A percentile compares a stretch with the other conserved stretches of the same genome.
Conservation (phyloP, 2,113 vertebrate species). For the Blennius ocellaris region DNA sequence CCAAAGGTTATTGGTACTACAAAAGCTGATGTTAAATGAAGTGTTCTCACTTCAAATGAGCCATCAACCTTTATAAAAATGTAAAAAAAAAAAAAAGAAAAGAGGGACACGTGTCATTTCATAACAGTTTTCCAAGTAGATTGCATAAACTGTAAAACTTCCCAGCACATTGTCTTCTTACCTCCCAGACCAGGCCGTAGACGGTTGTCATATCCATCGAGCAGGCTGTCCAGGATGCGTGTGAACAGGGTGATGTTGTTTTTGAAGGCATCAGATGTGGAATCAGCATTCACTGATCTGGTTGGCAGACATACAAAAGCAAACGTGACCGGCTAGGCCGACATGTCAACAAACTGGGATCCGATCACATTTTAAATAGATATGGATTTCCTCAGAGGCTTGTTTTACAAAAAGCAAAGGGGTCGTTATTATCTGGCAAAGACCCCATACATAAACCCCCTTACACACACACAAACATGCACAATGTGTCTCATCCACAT, state of each 20-base stretch:
- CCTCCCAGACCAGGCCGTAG: slow-evolving; percentile 98
- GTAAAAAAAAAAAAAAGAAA: background rate
- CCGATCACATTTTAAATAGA: slow-evolving; percentile 17
- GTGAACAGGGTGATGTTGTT: slow-evolving; percentile 99
- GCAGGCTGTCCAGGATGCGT: slow-evolving; percentile 97
- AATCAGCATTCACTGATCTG: slow-evolving; percentile 91
- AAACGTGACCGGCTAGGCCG: slow-evolving; percentile 7
- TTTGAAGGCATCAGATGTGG: slow-evolving; percentile 92
- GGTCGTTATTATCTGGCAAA: slow-evolving; percentile 37
- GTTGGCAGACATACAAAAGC: slow-evolving; percentile 56
- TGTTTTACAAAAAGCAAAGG: slow-evolving; percentile 20
- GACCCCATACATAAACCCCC: slow-evolving; percentile 39
- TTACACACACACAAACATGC: slow-evolving; percentile 72
- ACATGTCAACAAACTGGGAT: slow-evolving; percentile 12
- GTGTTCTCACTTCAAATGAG: slow-evolving; percentile 55
- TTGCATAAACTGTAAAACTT: slow-evolving; percentile 9
- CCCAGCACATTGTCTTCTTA: slow-evolving; percentile 74
- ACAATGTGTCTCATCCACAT: slow-evolving; percentile 43
- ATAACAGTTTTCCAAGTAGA: slow-evolving; percentile 2
- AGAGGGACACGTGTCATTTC: slow-evolving; percentile 12
- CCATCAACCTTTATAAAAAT: slow-evolving; percentile 20
- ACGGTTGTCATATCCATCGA: slow-evolving; percentile 99
- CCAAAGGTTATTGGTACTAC: slow-evolving; percentile 54
- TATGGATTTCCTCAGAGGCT: slow-evolving; percentile 23
- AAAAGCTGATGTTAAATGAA: slow-evolving; percentile 56